Percentiles rank a stretch among this genome's conserved stretches.
Conservation (phyloP, 53 echinoderm and acorn worm genomes). For the Stichopus horrens region DNA sequence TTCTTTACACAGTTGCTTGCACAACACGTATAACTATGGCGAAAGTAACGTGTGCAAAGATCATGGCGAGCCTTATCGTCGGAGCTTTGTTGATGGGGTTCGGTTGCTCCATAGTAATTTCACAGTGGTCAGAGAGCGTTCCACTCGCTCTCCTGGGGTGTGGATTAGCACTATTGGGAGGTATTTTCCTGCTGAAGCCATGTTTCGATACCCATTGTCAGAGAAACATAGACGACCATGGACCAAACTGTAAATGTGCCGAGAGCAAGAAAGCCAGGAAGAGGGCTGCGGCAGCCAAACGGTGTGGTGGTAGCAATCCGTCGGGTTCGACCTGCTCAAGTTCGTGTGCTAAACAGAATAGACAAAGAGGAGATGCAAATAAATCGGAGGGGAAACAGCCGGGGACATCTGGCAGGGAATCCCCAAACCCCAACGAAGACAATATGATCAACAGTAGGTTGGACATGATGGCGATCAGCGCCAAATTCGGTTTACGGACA, state of each 20-base stretch:
- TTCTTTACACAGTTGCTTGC: too few relatives aligned
- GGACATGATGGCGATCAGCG: conserved; percentile 44
- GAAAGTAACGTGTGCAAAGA: conserved; percentile 39
- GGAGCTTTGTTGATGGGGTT: conserved; percentile 36
- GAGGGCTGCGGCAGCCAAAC: neutral
- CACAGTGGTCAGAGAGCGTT: conserved; percentile 3
- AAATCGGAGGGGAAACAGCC: neutral
- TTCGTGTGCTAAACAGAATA: neutral
- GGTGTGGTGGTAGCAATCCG: neutral
- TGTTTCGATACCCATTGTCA: conserved; percentile 42
- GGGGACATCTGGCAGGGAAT: neutral
- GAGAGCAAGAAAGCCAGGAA: conserved; percentile 3
- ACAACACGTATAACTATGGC: neutral
- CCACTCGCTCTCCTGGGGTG: conserved; percentile 21
- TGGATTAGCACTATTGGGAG: conserved; percentile 17
- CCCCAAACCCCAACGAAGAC: conserved; percentile 26
- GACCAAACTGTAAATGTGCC: conserved; percentile 44
- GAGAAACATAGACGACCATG: conserved; percentile 28
- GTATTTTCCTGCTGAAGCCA: conserved; percentile 30
- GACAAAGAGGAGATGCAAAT: neutral
- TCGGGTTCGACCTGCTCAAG: neutral
- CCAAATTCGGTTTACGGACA: conserved; percentile 44
- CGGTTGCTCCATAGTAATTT: conserved; percentile 30
- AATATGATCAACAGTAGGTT: conserved; percentile 29
- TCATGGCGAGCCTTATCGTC: conserved; percentile 41